Percentiles rank a stretch among this genome's conserved stretches.
phyloP scores from a whole-genome alignment of 2,113 vertebrate species.

The Phrynocephalus versicolor region DNA sequence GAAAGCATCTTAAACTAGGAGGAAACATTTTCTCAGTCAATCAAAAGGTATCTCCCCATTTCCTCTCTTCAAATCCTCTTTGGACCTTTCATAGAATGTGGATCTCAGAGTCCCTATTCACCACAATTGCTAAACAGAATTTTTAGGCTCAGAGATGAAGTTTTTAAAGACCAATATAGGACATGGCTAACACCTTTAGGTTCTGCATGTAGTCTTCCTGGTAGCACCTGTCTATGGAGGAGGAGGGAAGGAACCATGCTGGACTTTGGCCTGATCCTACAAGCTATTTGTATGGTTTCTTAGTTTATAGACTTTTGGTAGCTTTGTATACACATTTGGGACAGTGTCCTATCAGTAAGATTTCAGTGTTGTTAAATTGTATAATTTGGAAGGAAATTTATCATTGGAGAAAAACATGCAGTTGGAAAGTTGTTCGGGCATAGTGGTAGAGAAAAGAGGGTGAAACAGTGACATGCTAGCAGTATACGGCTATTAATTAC shows the following conservation, averaged over 20 bases:
- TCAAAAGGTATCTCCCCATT: not conserved
- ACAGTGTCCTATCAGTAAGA: no score
- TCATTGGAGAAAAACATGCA: no score
- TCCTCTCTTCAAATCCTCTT: not conserved
- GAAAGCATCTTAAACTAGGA: conserved; percentile 27
- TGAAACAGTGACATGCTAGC: no score
- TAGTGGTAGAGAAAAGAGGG: no score
- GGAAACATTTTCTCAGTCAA: conserved; percentile 23
- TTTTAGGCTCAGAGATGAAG: not conserved
- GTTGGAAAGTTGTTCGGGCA: no score
- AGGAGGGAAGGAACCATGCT: not conserved
- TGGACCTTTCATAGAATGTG: not conserved
- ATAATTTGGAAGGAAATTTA: no score
- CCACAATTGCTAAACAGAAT: not conserved
- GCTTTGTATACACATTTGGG: not conserved
- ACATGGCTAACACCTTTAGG: not conserved
- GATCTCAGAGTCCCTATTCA: not conserved
- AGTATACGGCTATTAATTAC: no score
- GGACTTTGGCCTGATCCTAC: not conserved
- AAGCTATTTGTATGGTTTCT: not conserved
- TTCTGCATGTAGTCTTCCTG: not conserved
- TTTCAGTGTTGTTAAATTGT: no score
- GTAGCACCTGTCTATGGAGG: not conserved
- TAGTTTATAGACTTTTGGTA: not conserved
- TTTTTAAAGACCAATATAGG: not conserved